Evolutionary conservation across 2,113 vertebrate species (phyloP).

Genomic region (Anas platyrhynchos): DNA sequence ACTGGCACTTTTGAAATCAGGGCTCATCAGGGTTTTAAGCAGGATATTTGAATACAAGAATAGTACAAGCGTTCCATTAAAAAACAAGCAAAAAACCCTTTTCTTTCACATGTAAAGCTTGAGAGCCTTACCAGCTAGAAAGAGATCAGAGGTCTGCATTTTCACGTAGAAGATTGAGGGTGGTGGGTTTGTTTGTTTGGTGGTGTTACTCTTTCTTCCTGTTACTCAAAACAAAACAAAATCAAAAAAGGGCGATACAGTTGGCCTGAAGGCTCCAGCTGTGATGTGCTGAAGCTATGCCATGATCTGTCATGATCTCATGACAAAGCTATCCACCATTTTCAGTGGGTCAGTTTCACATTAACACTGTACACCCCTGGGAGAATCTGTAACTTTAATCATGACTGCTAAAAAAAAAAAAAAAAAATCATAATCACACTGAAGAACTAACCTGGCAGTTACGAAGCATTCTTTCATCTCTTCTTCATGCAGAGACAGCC

Average conservation of each 20-base stretch:
- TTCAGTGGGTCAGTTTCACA: not conserved
- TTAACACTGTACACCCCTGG: fast-evolving
- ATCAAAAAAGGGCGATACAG: too few species aligned
- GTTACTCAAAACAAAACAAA: not conserved
- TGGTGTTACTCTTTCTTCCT: not conserved
- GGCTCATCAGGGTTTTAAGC: not conserved
- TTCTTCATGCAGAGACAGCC: fast-evolving
- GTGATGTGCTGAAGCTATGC: too few species aligned
- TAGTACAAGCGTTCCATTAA: not conserved
- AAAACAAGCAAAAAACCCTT: not conserved
- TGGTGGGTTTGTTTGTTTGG: too few species aligned
- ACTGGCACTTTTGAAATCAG: not conserved
- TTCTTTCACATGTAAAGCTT: not conserved
- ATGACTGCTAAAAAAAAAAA: not conserved
- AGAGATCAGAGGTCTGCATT: not conserved
- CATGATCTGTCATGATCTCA: not conserved
- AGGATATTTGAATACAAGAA: not conserved
- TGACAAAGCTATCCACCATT: not conserved
- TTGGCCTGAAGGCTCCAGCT: not conserved
- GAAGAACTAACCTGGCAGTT: not conserved
- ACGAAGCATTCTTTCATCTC: not conserved
- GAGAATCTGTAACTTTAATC: not conserved
- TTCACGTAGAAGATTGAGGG: not conserved
- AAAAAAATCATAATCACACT: not conserved
- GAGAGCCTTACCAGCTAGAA: not conserved